Evolutionary conservation across 2,113 vertebrate species (phyloP), one percentile per base, ranked within the genome.

Genomic region (Centropristis striata): DNA sequence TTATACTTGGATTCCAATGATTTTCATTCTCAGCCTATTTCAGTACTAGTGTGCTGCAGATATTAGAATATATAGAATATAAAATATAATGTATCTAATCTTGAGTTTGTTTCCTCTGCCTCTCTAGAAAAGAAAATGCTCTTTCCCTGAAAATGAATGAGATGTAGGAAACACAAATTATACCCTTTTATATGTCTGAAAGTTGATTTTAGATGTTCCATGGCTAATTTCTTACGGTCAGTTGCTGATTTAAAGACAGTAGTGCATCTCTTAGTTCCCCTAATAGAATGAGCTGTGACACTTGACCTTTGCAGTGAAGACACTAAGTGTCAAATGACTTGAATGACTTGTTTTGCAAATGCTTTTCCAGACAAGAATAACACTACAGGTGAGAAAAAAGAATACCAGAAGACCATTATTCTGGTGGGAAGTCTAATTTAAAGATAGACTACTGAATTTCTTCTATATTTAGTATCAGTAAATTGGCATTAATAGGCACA

Each of bases 351-450:
- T 61, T 74, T 50, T 42, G 55, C 14, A 21, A n/a, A 58, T 58
- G 14, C 8, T 25, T 77, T 77, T 13, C 12, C 16, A 21, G 64
- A 46, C 53, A 32, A 57, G 12, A 71, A 70, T 51, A 53, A 55
- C 15, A 47, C 37, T n/a, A 37, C 13, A 51, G 44, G 15, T 25
- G 10, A 37, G 39, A 44, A 41, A 23, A 13, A 27, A 8, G 16
- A 32, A 77, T 15, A 28, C 13, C n/a, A 55, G 18, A 13, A 4
- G 5, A 57, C 4, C 18, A 12, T 60, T 60, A 2, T 59, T 63
- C 14, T 44, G 8, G 10, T 1, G 10, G 68, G 13, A 5, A 47
- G 7, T 39, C 36, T 32, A 42, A 32, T 32, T 60, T 36, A 15
- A 60, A 54, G n/a, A 59, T 7, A 4, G 23, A 12, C 18, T 36